Percentiles rank a stretch among this genome's conserved stretches.
These are phyloP conservation scores for Trichoplusia ni DNA, from an alignment of 1,140 invertebrate genomes.

Conservation along the genomic window DNA sequence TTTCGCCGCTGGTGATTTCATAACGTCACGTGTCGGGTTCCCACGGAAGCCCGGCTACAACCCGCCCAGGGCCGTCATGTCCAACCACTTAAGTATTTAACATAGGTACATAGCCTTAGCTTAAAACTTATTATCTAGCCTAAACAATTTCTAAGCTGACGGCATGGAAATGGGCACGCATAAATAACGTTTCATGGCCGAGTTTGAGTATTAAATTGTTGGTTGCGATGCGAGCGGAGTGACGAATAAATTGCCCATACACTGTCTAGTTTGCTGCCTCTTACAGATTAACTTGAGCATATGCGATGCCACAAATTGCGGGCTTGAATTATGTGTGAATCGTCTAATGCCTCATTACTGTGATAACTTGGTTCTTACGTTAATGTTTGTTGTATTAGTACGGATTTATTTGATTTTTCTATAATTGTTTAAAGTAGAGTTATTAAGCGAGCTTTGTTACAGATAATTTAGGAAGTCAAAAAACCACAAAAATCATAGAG, in stretches of 20 bases:
- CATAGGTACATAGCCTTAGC: constrained; percentile 73
- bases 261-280: constrained; percentile 26
- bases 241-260: constrained; percentile 40
- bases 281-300: constrained; percentile 22
- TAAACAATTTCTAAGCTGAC: constrained; percentile 66
- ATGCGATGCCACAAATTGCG: not conserved
- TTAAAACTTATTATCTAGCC: constrained; percentile 77
- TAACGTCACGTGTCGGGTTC: constrained; percentile 75
- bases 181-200: constrained; percentile 56
- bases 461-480: constrained; percentile 37
- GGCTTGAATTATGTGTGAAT: constrained; percentile 10
- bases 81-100: constrained; percentile 78
- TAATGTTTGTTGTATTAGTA: not conserved
- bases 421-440: not conserved
- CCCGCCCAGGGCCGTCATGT: constrained; percentile 76
- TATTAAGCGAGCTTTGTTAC: constrained; percentile 3
- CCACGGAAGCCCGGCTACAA: constrained; percentile 75
- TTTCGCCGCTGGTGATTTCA: constrained; percentile 74
- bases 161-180: constrained; percentile 74
- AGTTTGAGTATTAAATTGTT: constrained; percentile 50
- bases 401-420: not conserved
- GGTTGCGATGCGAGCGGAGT: constrained; percentile 33
- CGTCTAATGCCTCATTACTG: not conserved
- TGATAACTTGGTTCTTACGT: not conserved
- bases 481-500: constrained; percentile 56